Conservation (phyloP, 2,113 vertebrate species). For the Brachirus orientalis region DNA sequence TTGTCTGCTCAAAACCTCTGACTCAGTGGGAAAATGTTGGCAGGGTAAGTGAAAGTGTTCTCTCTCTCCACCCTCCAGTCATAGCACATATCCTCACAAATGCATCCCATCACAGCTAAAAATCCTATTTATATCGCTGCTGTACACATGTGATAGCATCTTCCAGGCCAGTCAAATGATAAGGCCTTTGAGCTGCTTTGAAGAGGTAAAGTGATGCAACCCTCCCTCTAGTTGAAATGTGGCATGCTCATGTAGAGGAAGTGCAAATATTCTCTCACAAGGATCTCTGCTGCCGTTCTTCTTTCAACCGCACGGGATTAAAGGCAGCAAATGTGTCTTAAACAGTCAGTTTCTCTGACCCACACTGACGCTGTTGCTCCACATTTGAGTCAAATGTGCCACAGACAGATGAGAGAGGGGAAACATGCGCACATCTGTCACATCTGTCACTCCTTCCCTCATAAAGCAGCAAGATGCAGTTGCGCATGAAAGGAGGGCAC, state of each 20-base stretch:
- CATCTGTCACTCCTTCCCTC: slow-evolving; percentile 47
- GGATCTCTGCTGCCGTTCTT: slow-evolving; percentile 58
- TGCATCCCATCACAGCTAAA: slow-evolving; percentile 29
- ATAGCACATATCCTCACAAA: slow-evolving; percentile 32
- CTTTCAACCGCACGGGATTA: slow-evolving; percentile 60
- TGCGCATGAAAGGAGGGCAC: slow-evolving; percentile 44
- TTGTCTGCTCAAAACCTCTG: slow-evolving; percentile 26
- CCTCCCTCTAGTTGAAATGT: slow-evolving; percentile 58
- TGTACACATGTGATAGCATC: slow-evolving; percentile 1
- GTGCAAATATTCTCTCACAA: no score
- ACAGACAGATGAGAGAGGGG: slow-evolving; percentile 41
- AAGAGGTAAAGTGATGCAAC: slow-evolving; percentile 73
- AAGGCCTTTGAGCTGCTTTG: slow-evolving; percentile 66
- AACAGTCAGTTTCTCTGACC: slow-evolving; percentile 15
- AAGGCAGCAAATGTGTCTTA: slow-evolving; percentile 30
- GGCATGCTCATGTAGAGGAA: slow-evolving; percentile 50
- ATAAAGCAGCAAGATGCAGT: slow-evolving; percentile 31
- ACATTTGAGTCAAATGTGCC: slow-evolving; percentile 13
- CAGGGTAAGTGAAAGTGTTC: slow-evolving; percentile 18
- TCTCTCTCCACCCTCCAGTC: slow-evolving; percentile 2
- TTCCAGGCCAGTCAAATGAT: slow-evolving; percentile 46
- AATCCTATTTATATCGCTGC: slow-evolving; percentile 28
- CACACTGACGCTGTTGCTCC: not conserved
- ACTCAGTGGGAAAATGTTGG: slow-evolving; percentile 6
- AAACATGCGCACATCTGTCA: slow-evolving; percentile 63